Percentiles rank a stretch among this genome's conserved stretches.
phyloP scores from a whole-genome alignment of 1,140 invertebrate species.

The Hypothenemus hampei region DNA sequence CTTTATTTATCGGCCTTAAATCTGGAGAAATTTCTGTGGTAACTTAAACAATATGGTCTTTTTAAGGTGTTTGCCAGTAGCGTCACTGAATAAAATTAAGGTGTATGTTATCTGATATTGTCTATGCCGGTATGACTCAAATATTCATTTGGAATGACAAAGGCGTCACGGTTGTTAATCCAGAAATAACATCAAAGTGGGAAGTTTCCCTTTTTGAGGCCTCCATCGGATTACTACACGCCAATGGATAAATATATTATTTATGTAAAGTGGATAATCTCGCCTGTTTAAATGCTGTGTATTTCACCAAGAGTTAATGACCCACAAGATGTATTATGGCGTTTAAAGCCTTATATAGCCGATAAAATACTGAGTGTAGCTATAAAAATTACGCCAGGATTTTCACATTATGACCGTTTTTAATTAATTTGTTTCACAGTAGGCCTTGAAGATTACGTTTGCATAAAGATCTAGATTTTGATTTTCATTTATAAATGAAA shows the following conservation, averaged over 20 bases:
- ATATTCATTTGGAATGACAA: not conserved
- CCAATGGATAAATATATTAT: conserved; percentile 22
- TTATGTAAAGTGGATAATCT: conserved; percentile 22
- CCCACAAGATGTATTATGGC: conserved; percentile 17
- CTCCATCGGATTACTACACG: conserved; percentile 4
- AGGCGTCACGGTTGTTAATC: not conserved
- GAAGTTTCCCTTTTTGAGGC: no score
- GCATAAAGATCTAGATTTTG: no score
- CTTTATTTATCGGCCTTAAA: conserved; percentile 7
- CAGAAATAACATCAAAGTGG: conserved; percentile 5
- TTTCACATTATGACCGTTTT: conserved; percentile 7
- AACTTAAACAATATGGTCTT: conserved; percentile 11
- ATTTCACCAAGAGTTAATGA: conserved; percentile 21
- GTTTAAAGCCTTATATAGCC: conserved; percentile 16
- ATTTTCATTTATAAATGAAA: no score
- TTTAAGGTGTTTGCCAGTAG: conserved; percentile 17
- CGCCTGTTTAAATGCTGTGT: conserved; percentile 19
- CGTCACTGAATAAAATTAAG: conserved; percentile 1
- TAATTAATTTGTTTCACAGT: conserved; percentile 2
- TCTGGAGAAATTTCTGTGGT: conserved; percentile 4
- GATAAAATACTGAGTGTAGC: conserved; percentile 11
- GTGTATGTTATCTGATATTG: not conserved
- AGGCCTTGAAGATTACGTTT: not conserved
- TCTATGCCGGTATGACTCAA: not conserved
- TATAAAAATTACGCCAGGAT: conserved; percentile 4